phyloP scores from a whole-genome alignment of 1,140 invertebrate genomes.

The Heliconius nattereri region DNA sequence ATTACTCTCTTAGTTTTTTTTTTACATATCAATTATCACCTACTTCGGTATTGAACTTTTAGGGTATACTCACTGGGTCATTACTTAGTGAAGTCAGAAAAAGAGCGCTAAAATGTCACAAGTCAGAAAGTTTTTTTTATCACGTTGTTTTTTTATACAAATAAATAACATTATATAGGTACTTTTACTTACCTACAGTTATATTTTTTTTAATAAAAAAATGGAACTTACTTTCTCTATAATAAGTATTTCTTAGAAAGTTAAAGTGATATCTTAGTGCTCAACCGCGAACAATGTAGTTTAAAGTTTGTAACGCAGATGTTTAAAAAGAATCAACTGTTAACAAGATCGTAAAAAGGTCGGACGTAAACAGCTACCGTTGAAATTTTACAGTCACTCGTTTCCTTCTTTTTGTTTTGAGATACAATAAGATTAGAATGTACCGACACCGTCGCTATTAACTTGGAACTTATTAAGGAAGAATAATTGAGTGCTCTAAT shows the following conservation, averaged over 20 bases:
- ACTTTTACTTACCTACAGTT: not conserved
- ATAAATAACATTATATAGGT: no score
- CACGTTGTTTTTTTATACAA: no score
- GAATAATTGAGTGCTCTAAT: not conserved
- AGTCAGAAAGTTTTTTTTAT: no score
- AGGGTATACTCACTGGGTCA: not conserved
- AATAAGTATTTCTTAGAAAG: not conserved
- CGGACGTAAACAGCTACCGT: constrained; percentile 72
- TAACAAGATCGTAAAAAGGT: constrained; percentile 77
- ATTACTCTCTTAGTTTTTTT: not conserved
- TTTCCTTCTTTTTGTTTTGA: constrained; percentile 57
- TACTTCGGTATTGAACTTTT: not conserved
- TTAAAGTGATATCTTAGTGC: constrained; percentile 56
- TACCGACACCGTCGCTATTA: constrained; percentile 5
- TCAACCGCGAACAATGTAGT: constrained; percentile 74
- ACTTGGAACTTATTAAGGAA: not conserved
- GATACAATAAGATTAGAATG: constrained; percentile 28
- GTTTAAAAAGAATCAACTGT: constrained; percentile 80
- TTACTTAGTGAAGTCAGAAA: not conserved
- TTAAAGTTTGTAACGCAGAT: constrained; percentile 75
- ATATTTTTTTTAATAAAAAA: not conserved
- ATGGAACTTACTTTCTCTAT: not conserved
- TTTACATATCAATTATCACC: not conserved
- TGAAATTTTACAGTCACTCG: constrained; percentile 76
- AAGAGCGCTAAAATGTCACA: not conserved